These are phyloP conservation scores for Tragelaphus strepsiceros DNA, from an alignment of 2,113 vertebrate species.

Conservation along the genomic window DNA sequence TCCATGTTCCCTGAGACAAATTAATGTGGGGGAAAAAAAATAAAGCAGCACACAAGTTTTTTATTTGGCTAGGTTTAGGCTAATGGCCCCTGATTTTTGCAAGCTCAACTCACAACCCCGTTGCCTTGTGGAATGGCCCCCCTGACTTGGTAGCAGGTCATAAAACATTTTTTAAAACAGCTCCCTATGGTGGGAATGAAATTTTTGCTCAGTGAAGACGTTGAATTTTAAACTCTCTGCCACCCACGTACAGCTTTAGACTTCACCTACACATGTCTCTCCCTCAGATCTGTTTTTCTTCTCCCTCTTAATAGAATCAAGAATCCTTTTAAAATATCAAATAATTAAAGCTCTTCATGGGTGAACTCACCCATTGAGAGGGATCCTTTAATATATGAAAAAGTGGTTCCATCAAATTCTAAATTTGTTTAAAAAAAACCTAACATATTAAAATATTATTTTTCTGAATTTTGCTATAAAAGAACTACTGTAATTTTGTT, in stretches of 20 bases:
- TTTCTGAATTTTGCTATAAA: neutral
- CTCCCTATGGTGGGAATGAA: neutral
- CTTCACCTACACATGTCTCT: constrained; percentile 29
- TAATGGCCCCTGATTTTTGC: neutral
- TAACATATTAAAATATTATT: neutral
- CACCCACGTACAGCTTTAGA: neutral
- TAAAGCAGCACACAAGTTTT: neutral
- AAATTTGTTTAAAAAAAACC: neutral
- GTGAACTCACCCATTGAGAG: neutral
- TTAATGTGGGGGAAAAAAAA: neutral
- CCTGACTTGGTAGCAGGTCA: neutral
- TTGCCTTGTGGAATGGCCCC: neutral
- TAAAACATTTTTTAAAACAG: neutral
- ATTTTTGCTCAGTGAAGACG: neutral
- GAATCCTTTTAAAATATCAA: constrained; percentile 28
- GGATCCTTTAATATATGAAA: neutral
- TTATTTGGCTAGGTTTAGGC: constrained; percentile 26
- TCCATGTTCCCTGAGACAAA: neutral
- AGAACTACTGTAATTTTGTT: constrained; percentile 43
- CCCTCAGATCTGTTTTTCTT: neutral
- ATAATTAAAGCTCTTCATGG: constrained; percentile 43
- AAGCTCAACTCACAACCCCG: neutral
- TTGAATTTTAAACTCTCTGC: constrained; percentile 6
- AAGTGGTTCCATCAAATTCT: neutral
- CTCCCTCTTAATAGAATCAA: neutral